Evolutionary conservation across 2,113 vertebrate genomes (phyloP).

Genomic region (Leptocoma aspasia): DNA sequence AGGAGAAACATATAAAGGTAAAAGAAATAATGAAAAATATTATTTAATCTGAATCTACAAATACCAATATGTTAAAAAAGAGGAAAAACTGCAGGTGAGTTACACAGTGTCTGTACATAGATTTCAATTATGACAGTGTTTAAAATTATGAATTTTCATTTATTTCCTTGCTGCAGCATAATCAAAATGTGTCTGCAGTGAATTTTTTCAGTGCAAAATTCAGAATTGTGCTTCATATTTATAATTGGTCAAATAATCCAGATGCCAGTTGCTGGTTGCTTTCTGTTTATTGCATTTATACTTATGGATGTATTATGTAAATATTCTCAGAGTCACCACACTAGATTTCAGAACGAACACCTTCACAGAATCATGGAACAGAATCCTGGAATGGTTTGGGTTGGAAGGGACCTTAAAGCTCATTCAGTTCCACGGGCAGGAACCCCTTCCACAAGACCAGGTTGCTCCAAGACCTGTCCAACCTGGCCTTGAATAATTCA

Average conservation of each 20-base stretch:
- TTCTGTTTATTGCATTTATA: background rate
- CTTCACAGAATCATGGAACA: background rate
- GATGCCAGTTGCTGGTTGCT: background rate
- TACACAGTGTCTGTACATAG: background rate
- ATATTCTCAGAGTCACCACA: background rate
- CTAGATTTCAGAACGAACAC: background rate
- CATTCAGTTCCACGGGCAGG: background rate
- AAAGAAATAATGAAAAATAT: background rate
- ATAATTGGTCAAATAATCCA: background rate
- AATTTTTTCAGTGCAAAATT: background rate
- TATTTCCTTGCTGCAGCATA: background rate
- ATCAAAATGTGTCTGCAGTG: background rate
- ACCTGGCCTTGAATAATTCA: background rate
- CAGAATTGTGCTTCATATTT: background rate
- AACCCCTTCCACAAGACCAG: background rate
- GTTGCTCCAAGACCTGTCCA: background rate
- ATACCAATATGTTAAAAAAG: background rate
- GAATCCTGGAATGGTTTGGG: background rate
- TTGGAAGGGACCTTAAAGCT: background rate
- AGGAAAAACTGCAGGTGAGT: background rate
- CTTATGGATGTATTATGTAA: background rate
- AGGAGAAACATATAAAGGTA: background rate
- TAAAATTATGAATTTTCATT: background rate
- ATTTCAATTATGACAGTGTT: background rate
- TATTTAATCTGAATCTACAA: background rate